These are phyloP conservation scores for Nemoura dubitans DNA, from an alignment of 2,888 invertebrate species.

Conservation along the genomic window DNA sequence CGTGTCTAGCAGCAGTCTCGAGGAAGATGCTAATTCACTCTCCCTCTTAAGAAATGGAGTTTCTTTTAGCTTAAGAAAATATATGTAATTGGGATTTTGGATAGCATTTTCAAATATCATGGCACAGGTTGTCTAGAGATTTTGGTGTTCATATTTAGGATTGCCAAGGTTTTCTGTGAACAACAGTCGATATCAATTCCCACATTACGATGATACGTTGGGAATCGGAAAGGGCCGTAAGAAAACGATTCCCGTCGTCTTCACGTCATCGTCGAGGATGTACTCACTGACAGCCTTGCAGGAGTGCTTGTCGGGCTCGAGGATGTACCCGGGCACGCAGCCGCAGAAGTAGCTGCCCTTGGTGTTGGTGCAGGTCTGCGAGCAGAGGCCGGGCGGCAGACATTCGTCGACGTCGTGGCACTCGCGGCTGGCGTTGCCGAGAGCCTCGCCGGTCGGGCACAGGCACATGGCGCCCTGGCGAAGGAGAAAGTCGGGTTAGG, in stretches of 20 bases:
- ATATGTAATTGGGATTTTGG: no score
- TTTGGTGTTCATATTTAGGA: no score
- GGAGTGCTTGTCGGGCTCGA: slow-evolving; percentile 81
- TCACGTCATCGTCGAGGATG: not conserved
- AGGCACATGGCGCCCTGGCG: slow-evolving; percentile 82
- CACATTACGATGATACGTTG: no score
- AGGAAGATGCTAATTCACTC: no score
- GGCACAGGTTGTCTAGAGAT: no score
- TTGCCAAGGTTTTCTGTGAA: no score
- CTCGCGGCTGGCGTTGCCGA: slow-evolving; percentile 72
- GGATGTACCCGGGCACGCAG: slow-evolving; percentile 84
- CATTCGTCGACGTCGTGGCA: slow-evolving; percentile 91
- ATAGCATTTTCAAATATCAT: no score
- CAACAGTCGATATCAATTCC: no score
- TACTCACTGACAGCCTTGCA: slow-evolving; percentile 85
- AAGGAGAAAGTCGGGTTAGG: not conserved
- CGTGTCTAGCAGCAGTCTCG: no score
- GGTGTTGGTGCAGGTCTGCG: slow-evolving; percentile 88
- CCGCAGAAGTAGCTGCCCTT: slow-evolving; percentile 90
- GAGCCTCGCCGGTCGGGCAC: slow-evolving; percentile 88
- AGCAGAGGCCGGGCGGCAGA: slow-evolving; percentile 86
- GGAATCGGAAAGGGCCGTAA: no score
- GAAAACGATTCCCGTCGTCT: not conserved
- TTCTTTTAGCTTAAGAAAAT: no score
- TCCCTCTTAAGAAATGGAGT: no score